Evolutionary conservation across 2,113 vertebrate genomes (phyloP).

Genomic region (Bubo bubo): DNA sequence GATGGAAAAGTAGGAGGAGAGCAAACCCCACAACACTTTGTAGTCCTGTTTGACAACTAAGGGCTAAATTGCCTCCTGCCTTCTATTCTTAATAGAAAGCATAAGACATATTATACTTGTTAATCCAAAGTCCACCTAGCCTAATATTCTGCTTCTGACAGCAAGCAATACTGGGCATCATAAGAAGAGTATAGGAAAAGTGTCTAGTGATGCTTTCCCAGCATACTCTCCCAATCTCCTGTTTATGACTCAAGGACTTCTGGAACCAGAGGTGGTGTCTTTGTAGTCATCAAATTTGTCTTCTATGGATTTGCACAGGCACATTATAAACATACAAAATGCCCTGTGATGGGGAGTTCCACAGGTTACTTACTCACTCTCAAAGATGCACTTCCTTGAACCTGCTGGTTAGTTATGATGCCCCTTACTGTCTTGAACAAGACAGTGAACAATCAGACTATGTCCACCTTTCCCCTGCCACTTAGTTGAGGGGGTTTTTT

Average conservation of each 20-base stretch:
- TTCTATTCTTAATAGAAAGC: constrained; percentile 24
- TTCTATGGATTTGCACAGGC: neutral
- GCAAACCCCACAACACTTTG: neutral
- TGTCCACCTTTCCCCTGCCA: neutral
- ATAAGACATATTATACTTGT: neutral
- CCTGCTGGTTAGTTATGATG: neutral
- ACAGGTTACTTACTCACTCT: neutral
- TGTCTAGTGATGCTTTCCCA: neutral
- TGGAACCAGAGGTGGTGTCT: neutral
- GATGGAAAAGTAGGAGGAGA: neutral
- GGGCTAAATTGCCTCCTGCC: constrained; percentile 1
- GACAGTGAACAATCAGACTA: neutral
- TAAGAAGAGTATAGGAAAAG: neutral
- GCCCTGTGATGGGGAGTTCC: neutral
- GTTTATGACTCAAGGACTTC: neutral
- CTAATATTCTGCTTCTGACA: neutral
- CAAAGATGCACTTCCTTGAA: neutral
- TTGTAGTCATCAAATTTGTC: neutral
- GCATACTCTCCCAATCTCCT: neutral
- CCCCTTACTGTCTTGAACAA: neutral
- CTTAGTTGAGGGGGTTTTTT: fast-evolving
- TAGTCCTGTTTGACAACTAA: neutral
- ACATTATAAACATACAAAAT: neutral
- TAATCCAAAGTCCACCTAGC: neutral
- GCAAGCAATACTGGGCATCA: neutral